phyloP scores from a whole-genome alignment of 2,797 vertebrate species.

The Hephaestus fuliginosus region DNA sequence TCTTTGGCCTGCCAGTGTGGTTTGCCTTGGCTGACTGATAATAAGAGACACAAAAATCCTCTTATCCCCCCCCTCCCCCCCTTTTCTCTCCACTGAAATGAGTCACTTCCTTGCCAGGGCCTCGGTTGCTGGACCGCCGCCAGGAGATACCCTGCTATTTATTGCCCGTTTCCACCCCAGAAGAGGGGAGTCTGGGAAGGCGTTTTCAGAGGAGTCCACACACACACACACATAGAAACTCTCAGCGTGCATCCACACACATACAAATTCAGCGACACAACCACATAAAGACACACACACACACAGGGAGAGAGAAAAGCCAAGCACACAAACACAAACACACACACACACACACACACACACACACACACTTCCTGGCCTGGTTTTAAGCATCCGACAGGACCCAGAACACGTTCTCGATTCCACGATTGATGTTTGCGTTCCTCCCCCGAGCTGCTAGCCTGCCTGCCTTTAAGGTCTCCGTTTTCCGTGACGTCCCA shows the following conservation, averaged over 20 bases:
- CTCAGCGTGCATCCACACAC: conserved; percentile 38
- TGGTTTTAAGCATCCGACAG: conserved; percentile 83
- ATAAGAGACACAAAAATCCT: conserved; percentile 90
- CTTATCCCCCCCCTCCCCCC: conserved; percentile 72
- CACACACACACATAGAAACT: conserved; percentile 52
- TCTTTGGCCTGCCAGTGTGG: conserved; percentile 83
- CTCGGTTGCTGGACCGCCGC: conserved; percentile 84
- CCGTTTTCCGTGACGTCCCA: conserved; percentile 76
- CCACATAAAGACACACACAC: conserved; percentile 48
- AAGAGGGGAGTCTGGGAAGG: conserved; percentile 80
- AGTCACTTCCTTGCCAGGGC: conserved; percentile 86
- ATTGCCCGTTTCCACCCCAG: conserved; percentile 86
- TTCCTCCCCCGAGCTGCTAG: conserved; percentile 71
- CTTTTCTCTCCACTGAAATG: conserved; percentile 82
- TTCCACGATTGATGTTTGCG: conserved; percentile 81
- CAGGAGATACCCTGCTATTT: conserved; percentile 89
- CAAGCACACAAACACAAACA: conserved; percentile 32
- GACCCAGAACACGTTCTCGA: conserved; percentile 81
- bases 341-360: conserved; percentile 45
- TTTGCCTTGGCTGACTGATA: conserved; percentile 91
- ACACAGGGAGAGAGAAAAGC: conserved; percentile 31
- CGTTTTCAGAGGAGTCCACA: conserved; percentile 53
- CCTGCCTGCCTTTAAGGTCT: conserved; percentile 71
- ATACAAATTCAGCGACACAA: conserved; percentile 42
- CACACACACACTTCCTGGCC: conserved; percentile 73